Evolutionary conservation across 2,888 invertebrate genomes (phyloP).

Genomic region (Campoplex nolae): DNA sequence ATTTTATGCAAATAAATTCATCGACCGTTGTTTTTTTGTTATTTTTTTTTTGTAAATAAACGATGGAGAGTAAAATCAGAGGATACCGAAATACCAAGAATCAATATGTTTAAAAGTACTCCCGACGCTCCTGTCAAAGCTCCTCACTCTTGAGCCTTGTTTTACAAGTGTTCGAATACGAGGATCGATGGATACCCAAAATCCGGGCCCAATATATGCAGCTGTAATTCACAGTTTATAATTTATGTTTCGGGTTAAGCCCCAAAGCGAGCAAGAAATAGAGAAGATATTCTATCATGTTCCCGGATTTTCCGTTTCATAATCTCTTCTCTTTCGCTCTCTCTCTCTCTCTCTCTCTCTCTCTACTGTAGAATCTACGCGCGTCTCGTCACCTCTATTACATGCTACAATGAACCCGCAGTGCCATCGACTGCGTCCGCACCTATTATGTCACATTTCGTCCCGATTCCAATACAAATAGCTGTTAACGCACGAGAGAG

Average conservation of each 20-base stretch:
- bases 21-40: not conserved
- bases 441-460: conserved; percentile 84
- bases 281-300: conserved; percentile 63
- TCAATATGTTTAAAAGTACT: not conserved
- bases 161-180: not conserved
- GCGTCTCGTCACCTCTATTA: conserved; percentile 83
- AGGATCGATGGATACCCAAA: not conserved
- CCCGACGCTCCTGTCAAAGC: not conserved
- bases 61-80: not conserved
- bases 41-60: conserved; percentile 1
- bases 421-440: conserved; percentile 77
- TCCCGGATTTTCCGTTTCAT: conserved; percentile 57
- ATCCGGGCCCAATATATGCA: conserved; percentile 4
- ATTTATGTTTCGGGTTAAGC: conserved; percentile 40
- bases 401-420: conserved; percentile 81
- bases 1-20: conserved; percentile 50
- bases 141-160: not conserved
- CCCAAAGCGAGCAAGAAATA: conserved; percentile 26
- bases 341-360: conserved; percentile 48
- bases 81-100: not conserved
- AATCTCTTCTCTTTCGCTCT: conserved; percentile 46
- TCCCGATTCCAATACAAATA: conserved; percentile 83
- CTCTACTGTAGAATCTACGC: conserved; percentile 70
- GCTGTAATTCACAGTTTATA: conserved; percentile 17
- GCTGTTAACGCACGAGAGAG: conserved; percentile 59